Evolutionary conservation across 2,113 vertebrate species (phyloP).

Genomic region (Mustela lutreola): DNA sequence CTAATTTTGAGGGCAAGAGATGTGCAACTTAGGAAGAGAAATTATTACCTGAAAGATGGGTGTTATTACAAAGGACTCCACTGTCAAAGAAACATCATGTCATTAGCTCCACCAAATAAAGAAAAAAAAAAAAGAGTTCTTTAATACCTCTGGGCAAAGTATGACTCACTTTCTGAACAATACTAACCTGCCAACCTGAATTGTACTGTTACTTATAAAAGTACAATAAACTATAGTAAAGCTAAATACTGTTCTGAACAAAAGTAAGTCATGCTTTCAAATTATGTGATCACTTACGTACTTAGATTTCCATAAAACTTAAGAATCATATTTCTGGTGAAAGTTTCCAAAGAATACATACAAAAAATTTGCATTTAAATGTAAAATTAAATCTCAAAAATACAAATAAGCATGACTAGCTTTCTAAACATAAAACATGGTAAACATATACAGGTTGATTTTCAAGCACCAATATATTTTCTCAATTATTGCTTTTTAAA

Average conservation of each 20-base stretch:
- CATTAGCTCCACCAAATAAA: not conserved
- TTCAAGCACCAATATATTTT: constrained; percentile 29
- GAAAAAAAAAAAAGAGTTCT: not conserved
- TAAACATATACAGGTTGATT: constrained; percentile 1
- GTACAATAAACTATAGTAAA: constrained; percentile 59
- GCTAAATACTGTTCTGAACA: constrained; percentile 24
- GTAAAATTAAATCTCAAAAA: constrained; percentile 61
- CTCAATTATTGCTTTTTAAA: not conserved
- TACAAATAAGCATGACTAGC: not conserved
- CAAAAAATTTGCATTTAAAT: constrained; percentile 36
- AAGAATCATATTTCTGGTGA: constrained; percentile 30
- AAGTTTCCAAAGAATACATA: constrained; percentile 25
- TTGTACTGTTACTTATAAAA: not conserved
- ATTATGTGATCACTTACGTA: constrained; percentile 25
- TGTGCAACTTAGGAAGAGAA: not conserved
- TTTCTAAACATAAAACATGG: constrained; percentile 33
- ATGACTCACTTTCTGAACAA: constrained; percentile 60
- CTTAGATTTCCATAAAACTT: constrained; percentile 18
- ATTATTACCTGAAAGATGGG: not conserved
- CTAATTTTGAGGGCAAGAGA: not conserved
- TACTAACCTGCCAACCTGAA: not conserved
- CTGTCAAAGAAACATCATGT: not conserved
- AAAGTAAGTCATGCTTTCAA: constrained; percentile 32
- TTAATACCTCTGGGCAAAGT: constrained; percentile 1
- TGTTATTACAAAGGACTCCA: constrained; percentile 31